Conservation (phyloP, 2,888 invertebrate genomes). For the Epirrhoe tristata region DNA sequence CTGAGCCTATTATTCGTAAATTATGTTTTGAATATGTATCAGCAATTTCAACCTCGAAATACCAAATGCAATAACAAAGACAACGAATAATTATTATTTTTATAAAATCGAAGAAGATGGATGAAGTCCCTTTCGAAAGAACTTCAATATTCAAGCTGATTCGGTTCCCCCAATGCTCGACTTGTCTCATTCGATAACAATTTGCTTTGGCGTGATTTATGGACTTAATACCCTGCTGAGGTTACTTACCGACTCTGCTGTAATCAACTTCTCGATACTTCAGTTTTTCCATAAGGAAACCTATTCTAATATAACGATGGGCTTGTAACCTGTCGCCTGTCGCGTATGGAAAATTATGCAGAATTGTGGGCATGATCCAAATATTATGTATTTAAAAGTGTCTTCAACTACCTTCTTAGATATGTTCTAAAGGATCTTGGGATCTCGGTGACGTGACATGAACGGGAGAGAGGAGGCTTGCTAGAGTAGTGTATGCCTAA, state of each 20-base stretch:
- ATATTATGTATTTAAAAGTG: too few species aligned
- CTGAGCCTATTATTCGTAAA: neutral
- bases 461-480: too few species aligned
- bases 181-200: slow-evolving; percentile 64
- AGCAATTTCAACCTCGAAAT: neutral
- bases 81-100: neutral
- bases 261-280: slow-evolving; percentile 27
- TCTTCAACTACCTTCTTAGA: too few species aligned
- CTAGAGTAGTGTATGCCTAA: too few species aligned
- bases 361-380: too few species aligned
- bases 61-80: neutral
- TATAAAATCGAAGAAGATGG: neutral
- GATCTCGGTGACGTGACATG: too few species aligned
- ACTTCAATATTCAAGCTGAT: slow-evolving; percentile 35
- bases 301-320: too few species aligned
- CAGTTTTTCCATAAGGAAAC: too few species aligned
- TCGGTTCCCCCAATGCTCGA: slow-evolving; percentile 34
- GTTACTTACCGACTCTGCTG: slow-evolving; percentile 54
- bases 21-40: neutral
- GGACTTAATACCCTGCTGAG: slow-evolving; percentile 58
- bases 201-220: slow-evolving; percentile 76
- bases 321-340: too few species aligned
- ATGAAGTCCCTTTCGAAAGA: slow-evolving; percentile 8
- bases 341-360: too few species aligned
- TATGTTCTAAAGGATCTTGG: too few species aligned